Evolutionary conservation across 2,888 invertebrate species (phyloP), one percentile per base, ranked within the genome.

Genomic region (Tetranychus truncatus): DNA sequence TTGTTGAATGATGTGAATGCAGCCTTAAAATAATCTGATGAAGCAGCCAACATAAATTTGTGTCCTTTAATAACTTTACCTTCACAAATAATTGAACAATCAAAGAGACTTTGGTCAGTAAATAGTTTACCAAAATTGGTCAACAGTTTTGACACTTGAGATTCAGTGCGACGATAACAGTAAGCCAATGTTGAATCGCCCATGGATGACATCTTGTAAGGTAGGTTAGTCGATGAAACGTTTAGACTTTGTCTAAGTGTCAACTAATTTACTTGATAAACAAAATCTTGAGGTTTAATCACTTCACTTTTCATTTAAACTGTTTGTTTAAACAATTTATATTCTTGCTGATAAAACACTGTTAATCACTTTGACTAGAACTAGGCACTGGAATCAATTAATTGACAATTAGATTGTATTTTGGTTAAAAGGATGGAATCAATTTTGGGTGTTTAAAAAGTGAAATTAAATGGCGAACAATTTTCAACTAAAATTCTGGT

Each of bases 11-110:
- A 76, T 34, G 44, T 76, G 69, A 77, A 77, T 15, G 73, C 65
- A 6, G 74, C 45, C 45, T 73, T 71, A 66, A 77, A 77, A 55
- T 77, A 77, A 15, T 71, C 74, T 34, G 76, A 77, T 72, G 66
- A 55, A 6, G 77, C 74, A 20, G 76, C 71, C 21, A 77, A 66
- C 55, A 77, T 72, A 1, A 77, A 66, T 66, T 76, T 77, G 65
- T 77, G 77, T n/a, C 72, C 74, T 21, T 73, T 20, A 24, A 77
- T 76, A 20, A 66, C 18, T 74, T 74, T 55, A n/a, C 69, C 74
- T 18, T 74, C 67, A 67, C 74, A 74, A 66, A 74, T 66, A 11
- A 74, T n/a, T 20, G 67, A 44, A 45, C 66, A 66, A 69, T 74
- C 74, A 66, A 67, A 45, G 34, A 74, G 45, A 21, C 67, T n/a